phyloP scores from a whole-genome alignment of 2,797 vertebrate genomes.

The Syngnathus rostellatus region DNA sequence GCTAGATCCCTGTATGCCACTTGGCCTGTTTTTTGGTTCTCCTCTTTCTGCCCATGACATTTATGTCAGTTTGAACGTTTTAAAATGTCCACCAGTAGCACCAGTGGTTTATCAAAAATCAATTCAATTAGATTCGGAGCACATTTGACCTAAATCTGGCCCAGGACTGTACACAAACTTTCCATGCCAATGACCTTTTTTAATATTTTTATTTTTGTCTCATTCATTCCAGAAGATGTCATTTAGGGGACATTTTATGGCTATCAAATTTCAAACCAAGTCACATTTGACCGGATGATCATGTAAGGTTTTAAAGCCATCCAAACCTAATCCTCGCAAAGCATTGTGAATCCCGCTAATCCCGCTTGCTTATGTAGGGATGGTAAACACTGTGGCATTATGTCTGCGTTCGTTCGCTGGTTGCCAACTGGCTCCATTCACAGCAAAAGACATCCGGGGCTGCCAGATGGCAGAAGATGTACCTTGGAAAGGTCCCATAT shows the following conservation, averaged over 20 bases:
- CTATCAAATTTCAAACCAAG: not conserved
- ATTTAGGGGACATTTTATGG: not conserved
- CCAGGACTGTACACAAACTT: too few relatives aligned
- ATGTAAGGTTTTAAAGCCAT: not conserved
- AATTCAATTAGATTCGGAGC: too few relatives aligned
- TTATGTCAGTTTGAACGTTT: too few relatives aligned
- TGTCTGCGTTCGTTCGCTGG: not conserved
- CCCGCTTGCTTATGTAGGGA: not conserved
- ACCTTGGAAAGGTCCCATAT: slow-evolving; percentile 2
- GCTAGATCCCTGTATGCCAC: too few relatives aligned
- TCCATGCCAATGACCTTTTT: too few relatives aligned
- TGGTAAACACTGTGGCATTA: slow-evolving; percentile 2
- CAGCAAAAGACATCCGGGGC: not conserved
- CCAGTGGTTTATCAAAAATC: too few relatives aligned
- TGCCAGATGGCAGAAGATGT: not conserved
- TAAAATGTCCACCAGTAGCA: too few relatives aligned
- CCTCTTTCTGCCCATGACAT: too few relatives aligned
- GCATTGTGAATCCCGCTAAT: not conserved
- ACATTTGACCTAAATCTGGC: too few relatives aligned
- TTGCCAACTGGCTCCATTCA: not conserved
- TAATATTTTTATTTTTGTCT: too few relatives aligned
- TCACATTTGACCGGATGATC: not conserved
- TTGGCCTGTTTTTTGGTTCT: too few relatives aligned
- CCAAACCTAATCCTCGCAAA: not conserved
- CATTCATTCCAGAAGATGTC: not conserved